These are phyloP conservation scores for Drosophila leontia DNA, from an alignment of 1,140 invertebrate species.

Conservation along the genomic window DNA sequence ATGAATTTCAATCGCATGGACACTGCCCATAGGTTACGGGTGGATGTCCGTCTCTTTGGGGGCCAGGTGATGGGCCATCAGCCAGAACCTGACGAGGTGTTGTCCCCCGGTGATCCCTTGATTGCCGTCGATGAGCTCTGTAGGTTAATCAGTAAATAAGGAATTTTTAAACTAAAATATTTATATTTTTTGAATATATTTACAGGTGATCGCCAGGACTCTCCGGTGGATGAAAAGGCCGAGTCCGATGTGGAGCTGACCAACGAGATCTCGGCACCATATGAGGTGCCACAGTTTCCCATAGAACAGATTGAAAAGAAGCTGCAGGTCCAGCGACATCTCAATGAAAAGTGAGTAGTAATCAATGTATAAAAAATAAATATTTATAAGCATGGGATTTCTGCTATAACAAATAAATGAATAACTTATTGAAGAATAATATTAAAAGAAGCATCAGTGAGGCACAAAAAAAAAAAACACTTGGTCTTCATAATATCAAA, in stretches of 20 bases:
- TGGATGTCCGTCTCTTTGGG: constrained; percentile 66
- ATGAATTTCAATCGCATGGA: constrained; percentile 82
- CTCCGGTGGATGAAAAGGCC: constrained; percentile 59
- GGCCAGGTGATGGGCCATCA: constrained; percentile 31
- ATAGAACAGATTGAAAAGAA: constrained; percentile 98
- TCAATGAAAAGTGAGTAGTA: constrained; percentile 92
- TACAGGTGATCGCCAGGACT: constrained; percentile 64
- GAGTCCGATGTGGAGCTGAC: constrained; percentile 85
- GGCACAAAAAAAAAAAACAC: no score
- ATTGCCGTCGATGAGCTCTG: constrained; percentile 6
- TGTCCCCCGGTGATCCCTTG: background rate
- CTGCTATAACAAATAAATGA: background rate
- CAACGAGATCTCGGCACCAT: constrained; percentile 96
- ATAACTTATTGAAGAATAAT: background rate
- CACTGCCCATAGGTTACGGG: constrained; percentile 58
- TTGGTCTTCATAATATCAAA: background rate
- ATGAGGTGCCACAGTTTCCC: constrained; percentile 98
- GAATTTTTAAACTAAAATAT: background rate
- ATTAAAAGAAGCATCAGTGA: background rate
- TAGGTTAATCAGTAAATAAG: constrained; percentile 15
- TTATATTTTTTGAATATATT: background rate
- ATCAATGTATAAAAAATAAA: no score
- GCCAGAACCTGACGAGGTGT: background rate
- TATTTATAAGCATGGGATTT: background rate
- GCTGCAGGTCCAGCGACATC: constrained; percentile 94